These are phyloP conservation scores for Archocentrus centrarchus DNA, from an alignment of 2,113 vertebrate genomes.

Conservation along the genomic window DNA sequence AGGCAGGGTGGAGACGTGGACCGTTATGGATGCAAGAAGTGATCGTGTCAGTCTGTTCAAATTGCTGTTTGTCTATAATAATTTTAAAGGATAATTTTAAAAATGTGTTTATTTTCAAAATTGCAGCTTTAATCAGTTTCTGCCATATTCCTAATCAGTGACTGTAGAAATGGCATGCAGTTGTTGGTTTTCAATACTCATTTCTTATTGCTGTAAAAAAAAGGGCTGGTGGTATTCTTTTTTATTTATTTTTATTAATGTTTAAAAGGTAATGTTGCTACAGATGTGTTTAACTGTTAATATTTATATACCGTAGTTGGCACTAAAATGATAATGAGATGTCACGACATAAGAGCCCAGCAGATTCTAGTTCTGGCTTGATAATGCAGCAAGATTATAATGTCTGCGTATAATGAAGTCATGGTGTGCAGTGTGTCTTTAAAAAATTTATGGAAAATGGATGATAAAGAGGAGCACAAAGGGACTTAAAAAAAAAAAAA, in stretches of 20 bases:
- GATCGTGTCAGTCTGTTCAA: not conserved
- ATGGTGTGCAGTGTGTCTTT: not conserved
- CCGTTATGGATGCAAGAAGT: not conserved
- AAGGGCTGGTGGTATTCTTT: not conserved
- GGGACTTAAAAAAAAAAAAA: not conserved
- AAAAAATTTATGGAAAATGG: not conserved
- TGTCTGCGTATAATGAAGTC: too few relatives aligned
- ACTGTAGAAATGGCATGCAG: not conserved
- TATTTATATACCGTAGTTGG: not conserved
- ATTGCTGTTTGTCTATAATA: not conserved
- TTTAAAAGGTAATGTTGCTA: not conserved
- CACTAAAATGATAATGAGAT: not conserved
- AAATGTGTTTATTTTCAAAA: not conserved
- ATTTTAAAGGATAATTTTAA: not conserved
- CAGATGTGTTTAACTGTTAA: not conserved
- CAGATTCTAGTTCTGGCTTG: not conserved
- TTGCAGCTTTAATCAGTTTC: not conserved
- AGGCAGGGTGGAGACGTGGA: not conserved
- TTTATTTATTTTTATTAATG: not conserved
- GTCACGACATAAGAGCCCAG: not conserved
- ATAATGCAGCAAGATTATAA: too few relatives aligned
- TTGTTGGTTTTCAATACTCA: not conserved
- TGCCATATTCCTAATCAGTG: not conserved
- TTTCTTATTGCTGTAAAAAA: not conserved
- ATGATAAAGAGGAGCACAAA: not conserved